These are phyloP conservation scores for Macrosoma leucophasiata DNA, from an alignment of 2,888 invertebrate genomes.

Conservation along the genomic window DNA sequence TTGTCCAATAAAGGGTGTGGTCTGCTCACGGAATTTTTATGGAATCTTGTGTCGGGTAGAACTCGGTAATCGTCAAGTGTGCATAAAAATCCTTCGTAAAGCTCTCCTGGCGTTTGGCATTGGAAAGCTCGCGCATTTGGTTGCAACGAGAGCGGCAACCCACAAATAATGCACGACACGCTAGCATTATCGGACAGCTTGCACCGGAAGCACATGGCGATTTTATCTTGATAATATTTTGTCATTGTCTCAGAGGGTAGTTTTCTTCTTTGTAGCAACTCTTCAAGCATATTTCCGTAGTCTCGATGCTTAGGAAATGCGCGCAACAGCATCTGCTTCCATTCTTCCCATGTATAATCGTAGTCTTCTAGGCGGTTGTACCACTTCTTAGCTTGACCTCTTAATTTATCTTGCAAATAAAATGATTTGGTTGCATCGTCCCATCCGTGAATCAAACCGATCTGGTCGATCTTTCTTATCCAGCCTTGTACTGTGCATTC, in stretches of 20 bases:
- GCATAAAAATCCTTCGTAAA: constrained; percentile 26
- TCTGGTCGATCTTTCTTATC: constrained; percentile 24
- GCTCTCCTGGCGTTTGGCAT: constrained; percentile 25
- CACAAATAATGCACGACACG: constrained; percentile 29
- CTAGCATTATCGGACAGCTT: constrained; percentile 24
- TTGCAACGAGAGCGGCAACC: constrained; percentile 25
- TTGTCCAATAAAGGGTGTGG: neutral
- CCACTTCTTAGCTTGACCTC: constrained; percentile 29
- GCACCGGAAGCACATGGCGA: constrained; percentile 30
- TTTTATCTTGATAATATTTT: constrained; percentile 33
- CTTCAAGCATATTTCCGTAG: constrained; percentile 24
- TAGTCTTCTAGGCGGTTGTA: constrained; percentile 29
- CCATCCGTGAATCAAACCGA: constrained; percentile 28
- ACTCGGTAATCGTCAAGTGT: constrained; percentile 25
- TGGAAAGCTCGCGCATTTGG: constrained; percentile 29
- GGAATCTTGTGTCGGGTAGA: constrained; percentile 1
- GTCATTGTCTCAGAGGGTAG: constrained; percentile 26
- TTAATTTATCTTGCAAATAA: constrained; percentile 24
- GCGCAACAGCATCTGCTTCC: constrained; percentile 27
- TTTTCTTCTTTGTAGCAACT: constrained; percentile 27
- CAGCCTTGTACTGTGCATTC: constrained; percentile 19
- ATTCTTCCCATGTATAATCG: constrained; percentile 28
- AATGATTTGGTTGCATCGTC: constrained; percentile 24
- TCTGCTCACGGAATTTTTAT: too few relatives aligned
- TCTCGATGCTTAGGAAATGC: constrained; percentile 30